Evolutionary conservation across 2,113 vertebrate genomes (phyloP).

Genomic region (Anolis carolinensis): DNA sequence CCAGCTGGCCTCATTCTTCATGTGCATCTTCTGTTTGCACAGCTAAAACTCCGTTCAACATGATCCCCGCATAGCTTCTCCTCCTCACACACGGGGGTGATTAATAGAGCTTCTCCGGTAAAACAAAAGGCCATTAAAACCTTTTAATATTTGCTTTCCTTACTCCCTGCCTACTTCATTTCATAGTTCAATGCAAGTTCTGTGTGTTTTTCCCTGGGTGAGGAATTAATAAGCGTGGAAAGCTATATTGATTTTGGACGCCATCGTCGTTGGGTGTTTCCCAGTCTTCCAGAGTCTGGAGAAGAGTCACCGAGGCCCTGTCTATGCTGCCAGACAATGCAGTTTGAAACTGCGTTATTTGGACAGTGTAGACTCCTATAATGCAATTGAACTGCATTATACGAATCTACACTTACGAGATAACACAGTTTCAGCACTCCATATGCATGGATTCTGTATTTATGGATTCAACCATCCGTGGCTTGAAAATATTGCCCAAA

Average conservation of each 20-base stretch:
- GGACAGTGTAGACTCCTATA: neutral
- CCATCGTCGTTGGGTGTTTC: neutral
- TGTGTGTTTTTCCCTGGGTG: accelerated
- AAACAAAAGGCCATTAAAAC: slow-evolving; percentile 63
- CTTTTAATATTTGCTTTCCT: slow-evolving; percentile 57
- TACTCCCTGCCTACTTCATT: slow-evolving; percentile 57
- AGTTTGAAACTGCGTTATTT: too few relatives aligned
- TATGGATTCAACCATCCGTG: too few relatives aligned
- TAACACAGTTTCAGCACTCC: too few relatives aligned
- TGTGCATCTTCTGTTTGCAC: neutral
- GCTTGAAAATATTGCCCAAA: too few relatives aligned
- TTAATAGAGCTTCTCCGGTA: slow-evolving; percentile 43
- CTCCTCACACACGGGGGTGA: slow-evolving; percentile 37
- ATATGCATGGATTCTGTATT: too few relatives aligned
- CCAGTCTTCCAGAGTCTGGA: neutral
- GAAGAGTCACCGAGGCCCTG: slow-evolving; percentile 10
- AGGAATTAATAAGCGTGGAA: slow-evolving; percentile 8
- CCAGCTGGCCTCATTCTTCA: neutral
- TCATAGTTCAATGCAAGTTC: slow-evolving; percentile 31
- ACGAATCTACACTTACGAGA: too few relatives aligned
- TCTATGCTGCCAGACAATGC: too few relatives aligned
- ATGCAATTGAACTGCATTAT: neutral
- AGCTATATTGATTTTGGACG: slow-evolving; percentile 24
- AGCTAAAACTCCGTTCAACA: neutral
- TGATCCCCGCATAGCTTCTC: neutral